These are phyloP conservation scores for Hoplodrina ambigua DNA, from an alignment of 2,888 invertebrate species.

Conservation along the genomic window DNA sequence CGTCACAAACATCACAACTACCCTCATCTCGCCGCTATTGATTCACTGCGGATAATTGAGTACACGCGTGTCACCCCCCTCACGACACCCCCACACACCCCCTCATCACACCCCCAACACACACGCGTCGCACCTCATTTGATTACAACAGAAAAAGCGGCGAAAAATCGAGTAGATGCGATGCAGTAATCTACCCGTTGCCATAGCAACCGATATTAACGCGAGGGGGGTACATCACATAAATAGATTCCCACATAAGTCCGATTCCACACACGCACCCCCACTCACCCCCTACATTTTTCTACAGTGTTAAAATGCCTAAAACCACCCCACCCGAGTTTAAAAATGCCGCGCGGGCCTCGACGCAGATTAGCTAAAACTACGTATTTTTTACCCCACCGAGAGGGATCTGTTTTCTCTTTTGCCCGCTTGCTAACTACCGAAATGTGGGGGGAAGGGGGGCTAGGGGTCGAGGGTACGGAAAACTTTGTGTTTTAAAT, in stretches of 20 bases:
- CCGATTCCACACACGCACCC: constrained; percentile 86
- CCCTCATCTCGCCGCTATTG: constrained; percentile 90
- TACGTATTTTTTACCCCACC: constrained; percentile 92
- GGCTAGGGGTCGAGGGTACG: constrained; percentile 72
- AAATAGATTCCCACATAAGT: constrained; percentile 90
- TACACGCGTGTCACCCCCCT: constrained; percentile 87
- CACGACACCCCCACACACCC: constrained; percentile 58
- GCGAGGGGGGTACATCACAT: constrained; percentile 83
- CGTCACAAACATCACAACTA: constrained; percentile 86
- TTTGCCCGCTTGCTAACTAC: constrained; percentile 84
- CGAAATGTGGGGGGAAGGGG: constrained; percentile 83
- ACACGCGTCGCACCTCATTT: constrained; percentile 89
- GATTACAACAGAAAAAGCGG: constrained; percentile 90
- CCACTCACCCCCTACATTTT: constrained; percentile 82
- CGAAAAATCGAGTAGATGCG: constrained; percentile 89
- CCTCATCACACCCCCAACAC: constrained; percentile 66
- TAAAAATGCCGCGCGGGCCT: constrained; percentile 78
- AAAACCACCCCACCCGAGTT: constrained; percentile 84
- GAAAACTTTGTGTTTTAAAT: constrained; percentile 90
- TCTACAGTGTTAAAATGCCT: constrained; percentile 90
- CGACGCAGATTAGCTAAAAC: constrained; percentile 92
- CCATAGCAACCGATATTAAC: constrained; percentile 89
- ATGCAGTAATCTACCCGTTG: constrained; percentile 88
- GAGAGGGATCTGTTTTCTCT: constrained; percentile 64
- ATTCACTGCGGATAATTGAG: constrained; percentile 91